Evolutionary conservation across 2,797 vertebrate species (phyloP), one percentile per base, ranked within the genome.

Genomic region (Pogonophryne albipinna): DNA sequence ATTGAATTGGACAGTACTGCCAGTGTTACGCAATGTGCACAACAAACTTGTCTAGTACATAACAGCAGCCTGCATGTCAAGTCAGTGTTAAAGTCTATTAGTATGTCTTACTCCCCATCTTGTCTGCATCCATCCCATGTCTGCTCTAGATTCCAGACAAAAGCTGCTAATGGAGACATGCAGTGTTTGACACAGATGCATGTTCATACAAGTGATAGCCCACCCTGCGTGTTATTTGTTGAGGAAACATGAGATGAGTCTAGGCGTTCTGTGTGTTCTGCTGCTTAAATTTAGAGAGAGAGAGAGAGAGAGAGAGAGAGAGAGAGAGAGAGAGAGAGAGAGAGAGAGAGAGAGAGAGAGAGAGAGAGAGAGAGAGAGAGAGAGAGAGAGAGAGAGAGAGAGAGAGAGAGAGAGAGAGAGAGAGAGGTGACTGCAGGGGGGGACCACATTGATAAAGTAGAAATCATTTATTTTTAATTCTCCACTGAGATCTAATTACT

Each of bases 391-490:
- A 20, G 20, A 20, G 20, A 20, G 20, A 20, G 20, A 20, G 20
- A 20, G 20, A 23, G 23, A 2, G 23, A 23, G 23, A 23, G 23
- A 23, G 23, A 7, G 45, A 2, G 66, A 49, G 66, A 79, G 76
- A 0, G 84, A 89, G 90, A 86, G 86, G 85, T 85, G 88, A 87
- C 87, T 90, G 85, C 66, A 85, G 77, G 79, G 78, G 87, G 79
- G 76, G n/a, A 72, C 66, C 81, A 85, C 94, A 95, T 95, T 96
- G 95, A 96, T 96, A 95, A 95, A 94, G 90, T 86, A 93, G 92
- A 95, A 96, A 95, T 95, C 95, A 96, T 96, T 94, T 95, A 95
- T 96, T 95, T 96, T 96, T 96, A 95, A 96, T 96, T 94, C 91
- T 87, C 89, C 79, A 87, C 94, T 91, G 88, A 94, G 93, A 94